phyloP scores from a whole-genome alignment of 2,797 vertebrate genomes.

The Lates japonicus region DNA sequence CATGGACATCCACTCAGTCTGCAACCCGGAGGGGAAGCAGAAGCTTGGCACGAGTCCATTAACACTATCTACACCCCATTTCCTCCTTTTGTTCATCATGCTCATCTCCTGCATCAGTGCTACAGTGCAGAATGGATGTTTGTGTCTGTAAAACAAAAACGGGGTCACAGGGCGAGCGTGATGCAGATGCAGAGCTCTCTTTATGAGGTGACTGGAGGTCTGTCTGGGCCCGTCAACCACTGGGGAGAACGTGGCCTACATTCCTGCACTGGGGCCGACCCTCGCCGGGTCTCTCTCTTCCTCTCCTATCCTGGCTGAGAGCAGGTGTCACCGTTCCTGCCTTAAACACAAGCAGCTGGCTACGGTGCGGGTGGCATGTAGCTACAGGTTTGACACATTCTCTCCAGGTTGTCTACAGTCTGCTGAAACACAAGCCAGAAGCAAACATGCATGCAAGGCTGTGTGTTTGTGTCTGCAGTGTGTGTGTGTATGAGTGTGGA shows the following conservation, averaged over 20 bases:
- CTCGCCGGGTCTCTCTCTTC: constrained; percentile 32
- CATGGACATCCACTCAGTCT: constrained; percentile 42
- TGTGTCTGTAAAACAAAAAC: constrained; percentile 37
- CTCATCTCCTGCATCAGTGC: constrained; percentile 42
- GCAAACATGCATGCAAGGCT: constrained; percentile 15
- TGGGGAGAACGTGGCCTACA: constrained; percentile 57
- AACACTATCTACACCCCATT: constrained; percentile 50
- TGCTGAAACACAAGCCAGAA: constrained; percentile 43
- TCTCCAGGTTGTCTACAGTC: constrained; percentile 51
- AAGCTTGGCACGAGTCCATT: constrained; percentile 60
- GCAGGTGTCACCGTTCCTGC: constrained; percentile 77
- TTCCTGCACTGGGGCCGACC: constrained; percentile 56
- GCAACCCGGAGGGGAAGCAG: constrained; percentile 31
- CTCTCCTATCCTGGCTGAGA: constrained; percentile 36
- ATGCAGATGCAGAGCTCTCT: constrained; percentile 37
- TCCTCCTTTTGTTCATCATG: constrained; percentile 70
- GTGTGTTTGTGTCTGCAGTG: constrained; percentile 23
- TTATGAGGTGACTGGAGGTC: constrained; percentile 60
- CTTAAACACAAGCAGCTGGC: constrained; percentile 69
- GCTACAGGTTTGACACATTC: constrained; percentile 71
- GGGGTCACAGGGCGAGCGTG: constrained; percentile 54
- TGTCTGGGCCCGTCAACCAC: constrained; percentile 60
- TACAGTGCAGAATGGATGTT: constrained; percentile 28
- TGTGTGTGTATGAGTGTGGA: constrained; percentile 34
- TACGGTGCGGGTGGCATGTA: constrained; percentile 62